Conservation (phyloP, 2,888 invertebrate genomes). For the Ecliptopera silaceata region DNA sequence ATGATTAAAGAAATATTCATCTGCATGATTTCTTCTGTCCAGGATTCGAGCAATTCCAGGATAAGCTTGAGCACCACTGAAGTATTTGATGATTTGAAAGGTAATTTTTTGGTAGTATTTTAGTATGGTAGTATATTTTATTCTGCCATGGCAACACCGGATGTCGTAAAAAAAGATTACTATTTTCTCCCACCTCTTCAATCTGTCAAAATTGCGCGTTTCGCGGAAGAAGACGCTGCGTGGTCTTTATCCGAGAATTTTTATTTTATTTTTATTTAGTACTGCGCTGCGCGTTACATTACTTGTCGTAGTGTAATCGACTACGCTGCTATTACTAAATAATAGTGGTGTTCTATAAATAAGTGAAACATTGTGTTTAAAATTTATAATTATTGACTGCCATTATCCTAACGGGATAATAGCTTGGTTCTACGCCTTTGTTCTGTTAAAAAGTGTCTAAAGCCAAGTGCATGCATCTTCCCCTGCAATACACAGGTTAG, state of each 20-base stretch:
- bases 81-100: constrained; percentile 65
- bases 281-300: constrained; percentile 54
- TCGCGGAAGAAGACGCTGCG: constrained; percentile 72
- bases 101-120: constrained; percentile 42
- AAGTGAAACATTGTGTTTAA: constrained; percentile 57
- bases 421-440: constrained; percentile 79
- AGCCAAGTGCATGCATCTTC: constrained; percentile 84
- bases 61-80: constrained; percentile 59
- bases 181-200: constrained; percentile 22
- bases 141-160: constrained; percentile 37
- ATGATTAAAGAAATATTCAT: background rate
- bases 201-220: constrained; percentile 47
- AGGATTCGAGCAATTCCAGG: constrained; percentile 67
- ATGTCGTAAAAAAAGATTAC: constrained; percentile 16
- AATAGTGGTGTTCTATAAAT: constrained; percentile 58
- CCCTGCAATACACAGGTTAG: constrained; percentile 81
- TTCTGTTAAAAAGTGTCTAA: constrained; percentile 76
- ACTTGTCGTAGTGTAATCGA: constrained; percentile 54
- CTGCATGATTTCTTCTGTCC: constrained; percentile 38
- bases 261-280: constrained; percentile 74
- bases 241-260: constrained; percentile 71
- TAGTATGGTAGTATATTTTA: constrained; percentile 24
- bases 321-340: constrained; percentile 57
- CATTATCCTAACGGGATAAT: constrained; percentile 83
- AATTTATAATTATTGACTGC: constrained; percentile 63